A percentile compares a stretch with the other conserved stretches of the same genome.
These are phyloP conservation scores for Cyprinodon diabolis DNA, from an alignment of 2,797 vertebrate species.

Conservation along the genomic window DNA sequence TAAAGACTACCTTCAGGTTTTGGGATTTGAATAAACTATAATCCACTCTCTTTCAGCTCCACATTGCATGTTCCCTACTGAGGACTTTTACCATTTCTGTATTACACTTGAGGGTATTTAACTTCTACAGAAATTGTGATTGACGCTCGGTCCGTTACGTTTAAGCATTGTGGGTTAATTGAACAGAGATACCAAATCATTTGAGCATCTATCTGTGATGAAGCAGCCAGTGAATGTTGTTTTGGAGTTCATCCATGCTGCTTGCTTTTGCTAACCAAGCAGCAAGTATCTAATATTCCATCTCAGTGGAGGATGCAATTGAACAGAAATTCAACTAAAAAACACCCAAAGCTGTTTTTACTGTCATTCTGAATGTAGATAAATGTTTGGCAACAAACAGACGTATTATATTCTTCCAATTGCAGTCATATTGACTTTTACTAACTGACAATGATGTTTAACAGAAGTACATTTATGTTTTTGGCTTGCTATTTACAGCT, in stretches of 20 bases:
- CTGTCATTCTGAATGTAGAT: conserved; percentile 34
- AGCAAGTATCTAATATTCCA: conserved; percentile 72
- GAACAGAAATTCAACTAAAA: conserved; percentile 30
- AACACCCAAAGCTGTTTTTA: conserved; percentile 26
- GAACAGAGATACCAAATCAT: no score
- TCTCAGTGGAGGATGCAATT: conserved; percentile 37
- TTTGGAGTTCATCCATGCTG: conserved; percentile 58
- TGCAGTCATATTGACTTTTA: conserved; percentile 18
- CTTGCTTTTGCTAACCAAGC: conserved; percentile 63
- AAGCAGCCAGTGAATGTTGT: conserved; percentile 11
- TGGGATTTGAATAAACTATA: no score
- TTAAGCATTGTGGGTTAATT: no score
- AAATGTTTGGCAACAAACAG: conserved; percentile 23
- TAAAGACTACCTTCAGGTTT: no score
- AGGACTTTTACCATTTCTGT: no score
- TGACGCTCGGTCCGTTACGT: no score
- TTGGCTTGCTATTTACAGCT: background rate
- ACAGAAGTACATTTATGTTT: conserved; percentile 11
- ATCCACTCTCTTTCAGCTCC: no score
- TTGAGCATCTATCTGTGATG: background rate
- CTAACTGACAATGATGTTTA: conserved; percentile 22
- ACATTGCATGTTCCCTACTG: no score
- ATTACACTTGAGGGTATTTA: no score
- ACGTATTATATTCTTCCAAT: conserved; percentile 28
- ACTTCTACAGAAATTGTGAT: no score